Evolutionary conservation across 2,797 vertebrate species (phyloP).

Genomic region (Rhinoraja longicauda): DNA sequence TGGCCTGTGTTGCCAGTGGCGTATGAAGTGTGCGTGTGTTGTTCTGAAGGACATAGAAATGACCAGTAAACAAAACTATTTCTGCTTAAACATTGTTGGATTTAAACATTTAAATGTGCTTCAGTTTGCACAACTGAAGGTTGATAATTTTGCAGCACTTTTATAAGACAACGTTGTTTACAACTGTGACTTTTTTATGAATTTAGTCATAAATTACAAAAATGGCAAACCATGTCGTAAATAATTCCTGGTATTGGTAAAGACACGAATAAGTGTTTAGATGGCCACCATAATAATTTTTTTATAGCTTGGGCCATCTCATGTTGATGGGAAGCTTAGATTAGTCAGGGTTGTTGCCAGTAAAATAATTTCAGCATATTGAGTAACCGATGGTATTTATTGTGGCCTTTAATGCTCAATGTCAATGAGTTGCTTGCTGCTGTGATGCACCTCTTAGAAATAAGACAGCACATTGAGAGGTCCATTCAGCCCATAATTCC

Average conservation of each 20-base stretch:
- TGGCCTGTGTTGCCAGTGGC: no score
- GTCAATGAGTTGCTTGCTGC: neutral
- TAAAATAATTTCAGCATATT: neutral
- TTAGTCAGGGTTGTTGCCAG: neutral
- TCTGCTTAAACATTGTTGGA: neutral
- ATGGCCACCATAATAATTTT: neutral
- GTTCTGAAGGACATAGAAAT: neutral
- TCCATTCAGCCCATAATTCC: neutral
- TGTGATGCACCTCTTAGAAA: neutral
- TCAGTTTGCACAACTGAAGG: neutral
- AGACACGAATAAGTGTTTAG: neutral
- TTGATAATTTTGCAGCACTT: neutral
- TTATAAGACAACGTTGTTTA: neutral
- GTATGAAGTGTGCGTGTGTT: neutral
- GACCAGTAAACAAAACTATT: neutral
- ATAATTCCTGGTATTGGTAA: neutral
- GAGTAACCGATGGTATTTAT: neutral
- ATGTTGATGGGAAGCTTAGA: neutral
- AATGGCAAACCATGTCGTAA: neutral
- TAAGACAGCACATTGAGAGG: neutral
- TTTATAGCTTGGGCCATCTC: no score
- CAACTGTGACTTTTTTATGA: neutral
- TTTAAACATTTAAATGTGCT: neutral
- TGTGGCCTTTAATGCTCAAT: neutral
- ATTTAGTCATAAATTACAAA: no score